Evolutionary conservation across 2,113 vertebrate species (phyloP).

Genomic region (Anolis carolinensis): DNA sequence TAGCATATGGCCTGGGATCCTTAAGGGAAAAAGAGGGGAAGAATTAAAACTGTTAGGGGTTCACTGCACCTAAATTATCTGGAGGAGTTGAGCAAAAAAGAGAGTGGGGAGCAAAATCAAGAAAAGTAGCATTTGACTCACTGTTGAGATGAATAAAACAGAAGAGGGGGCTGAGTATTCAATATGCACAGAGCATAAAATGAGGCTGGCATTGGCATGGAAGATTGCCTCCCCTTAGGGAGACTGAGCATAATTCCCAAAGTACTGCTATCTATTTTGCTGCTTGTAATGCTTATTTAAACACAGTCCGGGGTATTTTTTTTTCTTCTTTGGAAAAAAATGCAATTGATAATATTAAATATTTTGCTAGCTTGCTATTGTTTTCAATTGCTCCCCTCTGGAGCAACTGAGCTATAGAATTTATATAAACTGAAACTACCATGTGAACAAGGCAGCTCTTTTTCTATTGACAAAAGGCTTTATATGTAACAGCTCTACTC

Average conservation of each 20-base stretch:
- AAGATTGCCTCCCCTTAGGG: fast-evolving
- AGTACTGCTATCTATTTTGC: not conserved
- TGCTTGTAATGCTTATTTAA: fast-evolving
- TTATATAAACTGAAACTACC: not conserved
- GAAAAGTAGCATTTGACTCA: not conserved
- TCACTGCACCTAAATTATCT: not conserved
- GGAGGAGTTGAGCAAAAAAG: not conserved
- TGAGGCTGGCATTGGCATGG: not conserved
- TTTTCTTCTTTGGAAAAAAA: not conserved
- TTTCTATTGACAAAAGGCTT: no score
- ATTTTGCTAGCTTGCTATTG: no score
- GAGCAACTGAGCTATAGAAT: not conserved
- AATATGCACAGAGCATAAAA: not conserved
- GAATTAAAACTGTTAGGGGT: not conserved
- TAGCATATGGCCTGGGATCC: not conserved
- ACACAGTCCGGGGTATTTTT: not conserved
- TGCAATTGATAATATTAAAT: not conserved
- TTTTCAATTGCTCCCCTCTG: not conserved
- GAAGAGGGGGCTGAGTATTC: not conserved
- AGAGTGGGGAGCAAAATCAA: no score
- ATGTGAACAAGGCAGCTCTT: fast-evolving
- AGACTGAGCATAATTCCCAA: fast-evolving
- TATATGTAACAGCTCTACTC: not conserved
- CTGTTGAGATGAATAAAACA: not conserved
- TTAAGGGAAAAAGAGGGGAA: not conserved